phyloP scores from a whole-genome alignment of 2,888 invertebrate genomes.

The Tinea pellionella region DNA sequence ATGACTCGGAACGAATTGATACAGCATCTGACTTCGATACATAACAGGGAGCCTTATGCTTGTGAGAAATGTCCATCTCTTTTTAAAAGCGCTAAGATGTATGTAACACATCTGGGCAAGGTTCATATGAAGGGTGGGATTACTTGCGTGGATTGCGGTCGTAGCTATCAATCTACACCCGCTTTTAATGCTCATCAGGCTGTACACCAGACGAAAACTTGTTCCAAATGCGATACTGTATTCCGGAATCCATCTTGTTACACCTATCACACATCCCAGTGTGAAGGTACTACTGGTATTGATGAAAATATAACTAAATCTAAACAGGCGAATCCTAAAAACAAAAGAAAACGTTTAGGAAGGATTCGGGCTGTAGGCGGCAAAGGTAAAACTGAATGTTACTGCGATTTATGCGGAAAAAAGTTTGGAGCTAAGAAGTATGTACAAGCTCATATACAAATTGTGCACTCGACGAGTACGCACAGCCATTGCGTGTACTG shows the following conservation, averaged over 20 bases:
- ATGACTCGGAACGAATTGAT: slow-evolving; percentile 39
- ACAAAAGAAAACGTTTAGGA: neutral
- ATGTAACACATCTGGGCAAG: slow-evolving; percentile 27
- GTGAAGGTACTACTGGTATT: slow-evolving; percentile 19
- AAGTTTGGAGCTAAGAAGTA: slow-evolving; percentile 46
- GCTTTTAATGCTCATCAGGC: slow-evolving; percentile 42
- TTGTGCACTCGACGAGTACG: slow-evolving; percentile 48
- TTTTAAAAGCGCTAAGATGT: slow-evolving; percentile 26
- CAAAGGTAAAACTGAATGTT: slow-evolving; percentile 27
- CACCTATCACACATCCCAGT: slow-evolving; percentile 39
- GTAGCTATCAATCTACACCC: slow-evolving; percentile 32
- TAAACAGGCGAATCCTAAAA: neutral
- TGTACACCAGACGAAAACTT: slow-evolving; percentile 35
- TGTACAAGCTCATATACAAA: slow-evolving; percentile 50
- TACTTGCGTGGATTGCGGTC: slow-evolving; percentile 48
- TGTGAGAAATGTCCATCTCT: slow-evolving; percentile 48
- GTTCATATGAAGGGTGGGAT: slow-evolving; percentile 34
- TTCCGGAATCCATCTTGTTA: slow-evolving; percentile 50
- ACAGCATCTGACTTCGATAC: slow-evolving; percentile 30
- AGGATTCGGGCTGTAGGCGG: neutral
- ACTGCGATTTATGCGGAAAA: slow-evolving; percentile 52
- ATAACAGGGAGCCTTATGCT: slow-evolving; percentile 28
- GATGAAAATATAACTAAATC: neutral
- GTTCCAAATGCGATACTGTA: slow-evolving; percentile 41
- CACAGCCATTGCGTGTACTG: slow-evolving; percentile 47